A percentile compares a stretch with the other conserved stretches of the same genome.
phyloP scores from a whole-genome alignment of 2,797 vertebrate genomes.

The Scolopax bukidnonensis region DNA sequence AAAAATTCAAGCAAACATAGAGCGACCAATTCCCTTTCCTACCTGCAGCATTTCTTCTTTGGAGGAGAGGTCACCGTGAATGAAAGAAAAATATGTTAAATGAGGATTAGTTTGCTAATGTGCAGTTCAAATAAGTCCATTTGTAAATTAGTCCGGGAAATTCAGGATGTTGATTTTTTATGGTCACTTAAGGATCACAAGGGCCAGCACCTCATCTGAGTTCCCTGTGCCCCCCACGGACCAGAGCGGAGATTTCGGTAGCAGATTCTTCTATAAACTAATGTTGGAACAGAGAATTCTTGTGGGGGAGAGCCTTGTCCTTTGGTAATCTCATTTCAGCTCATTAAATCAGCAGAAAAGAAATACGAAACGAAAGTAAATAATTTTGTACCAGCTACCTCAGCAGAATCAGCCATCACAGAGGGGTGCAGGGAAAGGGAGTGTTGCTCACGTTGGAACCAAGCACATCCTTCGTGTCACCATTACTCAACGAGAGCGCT shows the following conservation, averaged over 20 bases:
- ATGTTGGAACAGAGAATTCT: not conserved
- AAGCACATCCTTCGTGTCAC: not conserved
- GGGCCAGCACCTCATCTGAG: not conserved
- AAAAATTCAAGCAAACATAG: not conserved
- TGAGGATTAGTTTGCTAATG: not conserved
- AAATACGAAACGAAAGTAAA: not conserved
- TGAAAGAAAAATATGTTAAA: slow-evolving; percentile 21
- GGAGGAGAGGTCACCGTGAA: not conserved
- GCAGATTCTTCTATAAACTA: not conserved
- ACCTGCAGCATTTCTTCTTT: not conserved
- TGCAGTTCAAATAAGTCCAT: not conserved
- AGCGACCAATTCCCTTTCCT: not conserved
- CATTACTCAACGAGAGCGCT: fast-evolving
- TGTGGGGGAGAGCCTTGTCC: not conserved
- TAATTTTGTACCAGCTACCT: not conserved
- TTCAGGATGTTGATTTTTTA: not conserved
- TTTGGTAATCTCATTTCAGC: not conserved
- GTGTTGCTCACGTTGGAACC: not conserved
- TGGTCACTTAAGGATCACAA: not conserved
- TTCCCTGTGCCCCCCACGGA: not conserved
- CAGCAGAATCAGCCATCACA: not conserved
- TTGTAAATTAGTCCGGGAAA: slow-evolving; percentile 21
- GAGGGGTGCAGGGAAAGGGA: not conserved
- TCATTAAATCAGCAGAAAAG: not conserved
- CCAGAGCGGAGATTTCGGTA: not conserved